Base-by-base conservation (phyloP, 2,888 invertebrate species). In the Ametastegia equiseti region DNA sequence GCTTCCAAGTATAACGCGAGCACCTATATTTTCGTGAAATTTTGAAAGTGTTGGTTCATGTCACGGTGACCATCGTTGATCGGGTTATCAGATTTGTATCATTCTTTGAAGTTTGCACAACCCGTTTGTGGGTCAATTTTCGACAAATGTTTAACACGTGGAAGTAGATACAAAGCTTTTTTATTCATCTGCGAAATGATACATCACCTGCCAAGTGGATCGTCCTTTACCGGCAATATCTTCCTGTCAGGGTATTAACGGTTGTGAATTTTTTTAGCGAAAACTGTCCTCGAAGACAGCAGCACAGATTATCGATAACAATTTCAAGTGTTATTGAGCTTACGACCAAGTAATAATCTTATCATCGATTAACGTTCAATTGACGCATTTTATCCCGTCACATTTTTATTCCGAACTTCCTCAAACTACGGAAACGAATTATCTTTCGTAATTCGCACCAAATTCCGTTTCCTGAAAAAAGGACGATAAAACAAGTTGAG, bases 311-410 rank as follows among this genome's bases (percentile, higher is more conserved):
- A 67, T 39, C 65, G 5, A 19, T 36, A 19, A 11, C 13, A 39
- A 67, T 67, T 19, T 67, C 65, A 23, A 67, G 65, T 67, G 65
- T 67, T 67, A 67, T 67, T 39, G 39, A 36, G 39, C 65, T 39
- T 39, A 19, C 23, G 36, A 63, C 15, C n/a, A n/a, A 63, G 63
- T 7, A 63, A n/a, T n/a, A n/a, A 67, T 67, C 65, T 67, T 67
- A 67, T 67, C 65, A 9, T 6, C 23, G 15, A 67, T 36, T 19
- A 23, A 67, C 36, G 7, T 67, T 9, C 15, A 36, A 19, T 54
- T n/a, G 11, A n/a, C 39, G 36, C 39, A 9, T 39, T 19, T 39
- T 65, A n/a, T 30, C 13, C 33, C 1, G 23, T 65, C 33, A 13
- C 15, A 19, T 65, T 33, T 19, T 1, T 30, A 33, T 30, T 36